Evolutionary conservation across 1,140 invertebrate genomes (phyloP).

Genomic region (Anthonomus grandis): DNA sequence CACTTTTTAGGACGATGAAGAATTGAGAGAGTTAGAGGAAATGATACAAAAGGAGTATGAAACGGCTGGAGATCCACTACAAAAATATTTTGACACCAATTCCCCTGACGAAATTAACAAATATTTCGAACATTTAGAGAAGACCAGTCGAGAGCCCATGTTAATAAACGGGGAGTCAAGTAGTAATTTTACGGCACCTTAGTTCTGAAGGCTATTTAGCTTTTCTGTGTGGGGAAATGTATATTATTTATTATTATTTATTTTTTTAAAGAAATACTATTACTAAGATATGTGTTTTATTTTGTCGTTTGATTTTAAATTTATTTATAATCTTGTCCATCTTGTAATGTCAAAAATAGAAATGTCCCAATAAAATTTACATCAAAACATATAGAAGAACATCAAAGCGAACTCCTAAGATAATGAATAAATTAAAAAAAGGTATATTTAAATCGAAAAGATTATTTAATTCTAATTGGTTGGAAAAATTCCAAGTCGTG

Average conservation of each 20-base stretch:
- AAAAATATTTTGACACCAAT: conserved; percentile 3
- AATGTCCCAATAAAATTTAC: too few relatives aligned
- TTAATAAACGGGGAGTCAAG: not conserved
- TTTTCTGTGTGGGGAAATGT: not conserved
- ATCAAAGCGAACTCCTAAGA: too few relatives aligned
- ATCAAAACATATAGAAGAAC: too few relatives aligned
- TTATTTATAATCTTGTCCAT: too few relatives aligned
- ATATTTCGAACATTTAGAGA: conserved; percentile 5
- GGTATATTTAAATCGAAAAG: too few relatives aligned
- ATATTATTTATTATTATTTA: not conserved
- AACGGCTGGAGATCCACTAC: conserved; percentile 1
- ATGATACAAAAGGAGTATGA: conserved; percentile 10
- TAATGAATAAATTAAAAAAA: too few relatives aligned
- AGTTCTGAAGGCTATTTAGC: not conserved
- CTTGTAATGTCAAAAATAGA: too few relatives aligned
- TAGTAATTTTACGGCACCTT: not conserved
- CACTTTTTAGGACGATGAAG: conserved; percentile 2
- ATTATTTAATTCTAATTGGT: too few relatives aligned
- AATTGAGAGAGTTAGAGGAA: conserved; percentile 8
- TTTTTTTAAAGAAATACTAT: not conserved
- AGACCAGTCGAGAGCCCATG: not conserved
- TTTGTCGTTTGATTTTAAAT: too few relatives aligned
- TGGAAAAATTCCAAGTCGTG: too few relatives aligned
- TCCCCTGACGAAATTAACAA: conserved; percentile 1
- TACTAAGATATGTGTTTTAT: too few relatives aligned